phyloP scores from a whole-genome alignment of 2,113 vertebrate species.

The Hippocampus abdominalis region DNA sequence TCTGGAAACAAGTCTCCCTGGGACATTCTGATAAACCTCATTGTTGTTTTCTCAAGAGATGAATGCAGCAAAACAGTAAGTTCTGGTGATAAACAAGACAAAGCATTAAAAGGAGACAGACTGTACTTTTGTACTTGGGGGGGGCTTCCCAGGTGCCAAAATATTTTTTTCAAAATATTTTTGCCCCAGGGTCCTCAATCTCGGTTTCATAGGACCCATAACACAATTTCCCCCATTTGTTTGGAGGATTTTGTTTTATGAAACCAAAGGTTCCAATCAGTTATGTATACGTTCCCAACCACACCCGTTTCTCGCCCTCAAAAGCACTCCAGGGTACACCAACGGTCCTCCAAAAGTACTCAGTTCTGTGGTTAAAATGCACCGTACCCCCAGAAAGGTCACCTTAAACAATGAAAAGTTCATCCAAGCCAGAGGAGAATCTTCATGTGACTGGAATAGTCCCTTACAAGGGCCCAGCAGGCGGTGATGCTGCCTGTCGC shows the following conservation, averaged over 20 bases:
- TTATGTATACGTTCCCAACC: not conserved
- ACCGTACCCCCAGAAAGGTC: not conserved
- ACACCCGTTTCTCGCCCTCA: not conserved
- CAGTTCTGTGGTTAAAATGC: not conserved
- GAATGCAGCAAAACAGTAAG: not conserved
- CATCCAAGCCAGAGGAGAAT: not conserved
- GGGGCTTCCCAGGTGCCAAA: too few species aligned
- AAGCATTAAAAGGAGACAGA: not conserved
- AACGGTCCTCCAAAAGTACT: not conserved
- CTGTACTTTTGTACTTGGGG: too few species aligned
- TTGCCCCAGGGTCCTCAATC: too few species aligned
- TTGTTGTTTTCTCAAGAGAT: not conserved
- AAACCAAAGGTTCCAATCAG: too few species aligned
- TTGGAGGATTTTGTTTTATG: too few species aligned
- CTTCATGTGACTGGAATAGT: not conserved
- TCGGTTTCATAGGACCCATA: too few species aligned
- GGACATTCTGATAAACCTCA: not conserved
- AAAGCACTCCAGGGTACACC: not conserved
- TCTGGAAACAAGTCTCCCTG: not conserved
- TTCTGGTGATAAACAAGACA: not conserved
- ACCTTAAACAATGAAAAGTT: not conserved
- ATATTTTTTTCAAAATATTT: too few species aligned
- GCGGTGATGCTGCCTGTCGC: constrained; percentile 48
- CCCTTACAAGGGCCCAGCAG: constrained; percentile 34
- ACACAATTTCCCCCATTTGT: too few species aligned